Evolutionary conservation across 2,888 invertebrate species (phyloP).

Genomic region (Hartigia nigra): DNA sequence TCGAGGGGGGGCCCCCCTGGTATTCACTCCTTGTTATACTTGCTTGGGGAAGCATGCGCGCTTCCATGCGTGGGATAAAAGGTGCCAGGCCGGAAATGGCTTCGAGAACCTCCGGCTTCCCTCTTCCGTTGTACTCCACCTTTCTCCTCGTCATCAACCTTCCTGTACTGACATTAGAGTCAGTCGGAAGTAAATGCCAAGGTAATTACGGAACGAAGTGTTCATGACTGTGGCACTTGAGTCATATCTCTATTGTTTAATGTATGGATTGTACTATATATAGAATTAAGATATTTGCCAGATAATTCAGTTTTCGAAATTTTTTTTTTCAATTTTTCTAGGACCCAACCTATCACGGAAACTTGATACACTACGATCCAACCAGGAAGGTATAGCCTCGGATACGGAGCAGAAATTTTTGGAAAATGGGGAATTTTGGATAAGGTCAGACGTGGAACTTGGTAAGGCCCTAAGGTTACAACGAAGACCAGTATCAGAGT

Average conservation of each 20-base stretch:
- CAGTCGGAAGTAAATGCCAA: constrained; percentile 57
- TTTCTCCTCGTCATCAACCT: constrained; percentile 28
- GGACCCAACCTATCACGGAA: not conserved
- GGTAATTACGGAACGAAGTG: constrained; percentile 51
- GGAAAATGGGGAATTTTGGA: too few species aligned
- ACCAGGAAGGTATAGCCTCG: not conserved
- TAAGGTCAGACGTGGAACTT: not conserved
- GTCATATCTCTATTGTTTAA: not conserved
- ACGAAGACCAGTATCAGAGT: not conserved
- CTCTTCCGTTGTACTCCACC: constrained; percentile 38
- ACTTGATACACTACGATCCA: not conserved
- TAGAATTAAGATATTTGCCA: too few species aligned
- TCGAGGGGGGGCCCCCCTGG: constrained; percentile 52
- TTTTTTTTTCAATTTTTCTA: not conserved
- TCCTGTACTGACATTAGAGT: not conserved
- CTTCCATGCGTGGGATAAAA: constrained; percentile 57
- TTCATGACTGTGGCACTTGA: not conserved
- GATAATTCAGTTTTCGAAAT: not conserved
- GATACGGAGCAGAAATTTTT: too few species aligned
- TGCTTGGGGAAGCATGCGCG: constrained; percentile 47
- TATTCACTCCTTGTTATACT: constrained; percentile 35
- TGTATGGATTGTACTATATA: not conserved
- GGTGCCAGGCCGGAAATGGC: constrained; percentile 56
- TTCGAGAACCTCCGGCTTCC: constrained; percentile 21
- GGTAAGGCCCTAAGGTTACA: not conserved